A percentile compares a stretch with the other conserved stretches of the same genome.
Evolutionary conservation across 2,888 invertebrate species (phyloP).

Genomic region (Epsilonema sp.): DNA sequence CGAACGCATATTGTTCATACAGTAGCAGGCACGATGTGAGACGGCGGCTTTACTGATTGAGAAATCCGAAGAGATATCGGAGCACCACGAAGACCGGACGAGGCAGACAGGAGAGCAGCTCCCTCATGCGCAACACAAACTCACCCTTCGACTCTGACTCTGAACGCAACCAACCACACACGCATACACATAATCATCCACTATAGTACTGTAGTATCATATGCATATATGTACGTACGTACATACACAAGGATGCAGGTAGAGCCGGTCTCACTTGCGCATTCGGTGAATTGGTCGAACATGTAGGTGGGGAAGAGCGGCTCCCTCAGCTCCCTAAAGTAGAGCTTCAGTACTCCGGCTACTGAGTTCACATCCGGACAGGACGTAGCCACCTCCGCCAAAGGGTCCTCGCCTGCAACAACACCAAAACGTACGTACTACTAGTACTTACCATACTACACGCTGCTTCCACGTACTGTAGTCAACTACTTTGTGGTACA

Average conservation of each 20-base stretch:
- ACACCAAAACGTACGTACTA: not conserved
- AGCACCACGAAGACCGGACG: constrained; percentile 64
- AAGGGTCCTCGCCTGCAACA: constrained; percentile 54
- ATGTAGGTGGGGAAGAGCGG: constrained; percentile 74
- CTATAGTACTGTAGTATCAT: too few species aligned
- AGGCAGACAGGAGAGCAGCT: constrained; percentile 57
- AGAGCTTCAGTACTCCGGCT: constrained; percentile 80
- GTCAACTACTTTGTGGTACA: not conserved
- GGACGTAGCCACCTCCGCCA: constrained; percentile 52
- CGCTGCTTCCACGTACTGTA: too few species aligned
- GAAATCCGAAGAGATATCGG: constrained; percentile 82
- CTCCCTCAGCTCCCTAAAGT: constrained; percentile 68
- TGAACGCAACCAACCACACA: constrained; percentile 21
- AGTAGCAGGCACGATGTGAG: not conserved
- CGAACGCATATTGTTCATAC: constrained; percentile 1
- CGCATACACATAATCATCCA: too few species aligned
- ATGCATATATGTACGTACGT: too few species aligned
- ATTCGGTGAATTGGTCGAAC: constrained; percentile 58
- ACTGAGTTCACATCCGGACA: constrained; percentile 89
- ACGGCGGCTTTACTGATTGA: constrained; percentile 47
- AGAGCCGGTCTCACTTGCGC: constrained; percentile 17
- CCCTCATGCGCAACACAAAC: constrained; percentile 51
- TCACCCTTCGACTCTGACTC: constrained; percentile 52
- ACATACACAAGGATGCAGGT: too few species aligned
- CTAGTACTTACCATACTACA: not conserved